A percentile compares a stretch with the other conserved stretches of the same genome.
Conservation (phyloP, 2,888 invertebrate genomes). For the Uloborus plumipes region DNA sequence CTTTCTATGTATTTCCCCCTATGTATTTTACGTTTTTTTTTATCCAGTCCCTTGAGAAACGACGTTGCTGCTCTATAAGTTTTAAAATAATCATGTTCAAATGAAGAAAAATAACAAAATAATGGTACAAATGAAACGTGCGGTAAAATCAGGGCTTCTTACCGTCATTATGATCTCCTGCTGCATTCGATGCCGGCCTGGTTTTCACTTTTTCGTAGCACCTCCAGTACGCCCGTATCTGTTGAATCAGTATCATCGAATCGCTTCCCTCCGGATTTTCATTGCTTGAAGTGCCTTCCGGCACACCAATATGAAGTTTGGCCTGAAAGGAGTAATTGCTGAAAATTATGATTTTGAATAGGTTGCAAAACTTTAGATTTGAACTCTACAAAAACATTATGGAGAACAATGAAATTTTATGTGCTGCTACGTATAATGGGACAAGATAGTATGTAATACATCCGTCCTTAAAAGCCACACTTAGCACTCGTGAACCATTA, state of each 20-base stretch:
- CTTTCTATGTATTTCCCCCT: too few relatives aligned
- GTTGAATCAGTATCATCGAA: slow-evolving; percentile 32
- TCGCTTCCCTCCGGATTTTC: slow-evolving; percentile 5
- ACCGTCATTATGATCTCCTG: slow-evolving; percentile 31
- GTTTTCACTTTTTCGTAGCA: slow-evolving; percentile 47
- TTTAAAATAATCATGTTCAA: background rate
- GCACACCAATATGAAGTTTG: slow-evolving; percentile 49
- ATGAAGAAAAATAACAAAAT: background rate
- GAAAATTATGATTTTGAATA: too few relatives aligned
- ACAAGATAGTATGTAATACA: too few relatives aligned
- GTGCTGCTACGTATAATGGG: too few relatives aligned
- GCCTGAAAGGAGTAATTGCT: slow-evolving; percentile 11
- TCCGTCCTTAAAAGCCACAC: too few relatives aligned
- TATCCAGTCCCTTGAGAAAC: too few relatives aligned
- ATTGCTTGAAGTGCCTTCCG: slow-evolving; percentile 27
- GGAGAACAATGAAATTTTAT: too few relatives aligned
- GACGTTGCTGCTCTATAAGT: too few relatives aligned
- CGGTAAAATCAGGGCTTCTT: background rate
- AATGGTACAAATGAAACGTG: background rate
- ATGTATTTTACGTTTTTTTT: too few relatives aligned
- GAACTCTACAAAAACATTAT: too few relatives aligned
- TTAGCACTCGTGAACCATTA: too few relatives aligned
- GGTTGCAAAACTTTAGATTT: too few relatives aligned
- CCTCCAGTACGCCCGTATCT: slow-evolving; percentile 56
- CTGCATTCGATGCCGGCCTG: slow-evolving; percentile 35